Conservation (phyloP, 2,113 vertebrate genomes). For the Bubalus kerabau region DNA sequence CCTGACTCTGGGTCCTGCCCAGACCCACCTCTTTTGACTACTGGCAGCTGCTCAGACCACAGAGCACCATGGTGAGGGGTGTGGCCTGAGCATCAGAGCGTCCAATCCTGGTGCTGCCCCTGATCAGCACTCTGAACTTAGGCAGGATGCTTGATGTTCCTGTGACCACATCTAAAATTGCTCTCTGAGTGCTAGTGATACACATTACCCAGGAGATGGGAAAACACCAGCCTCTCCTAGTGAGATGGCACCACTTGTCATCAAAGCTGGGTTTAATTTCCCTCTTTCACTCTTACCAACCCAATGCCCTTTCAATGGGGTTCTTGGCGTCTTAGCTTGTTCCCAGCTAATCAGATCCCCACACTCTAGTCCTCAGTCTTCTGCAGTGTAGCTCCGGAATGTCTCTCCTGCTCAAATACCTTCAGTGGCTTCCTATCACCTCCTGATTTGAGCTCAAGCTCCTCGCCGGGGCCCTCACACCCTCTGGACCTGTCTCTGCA, state of each 20-base stretch:
- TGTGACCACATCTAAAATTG: too few relatives aligned
- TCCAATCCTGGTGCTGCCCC: neutral
- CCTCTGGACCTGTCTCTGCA: fast-evolving
- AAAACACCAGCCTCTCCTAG: neutral
- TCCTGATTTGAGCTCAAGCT: neutral
- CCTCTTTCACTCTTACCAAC: neutral
- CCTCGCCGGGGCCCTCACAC: fast-evolving
- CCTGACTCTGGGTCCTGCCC: neutral
- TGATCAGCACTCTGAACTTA: neutral
- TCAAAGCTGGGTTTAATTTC: neutral
- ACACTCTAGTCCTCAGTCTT: neutral
- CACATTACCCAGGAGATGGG: neutral
- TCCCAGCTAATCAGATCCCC: too few relatives aligned
- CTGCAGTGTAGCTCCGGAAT: neutral
- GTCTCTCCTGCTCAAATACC: too few relatives aligned
- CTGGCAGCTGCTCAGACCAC: too few relatives aligned
- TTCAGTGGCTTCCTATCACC: neutral
- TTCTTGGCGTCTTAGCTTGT: neutral
- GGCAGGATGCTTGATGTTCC: neutral
- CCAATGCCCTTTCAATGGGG: neutral
- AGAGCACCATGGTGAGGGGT: fast-evolving
- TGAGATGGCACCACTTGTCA: fast-evolving
- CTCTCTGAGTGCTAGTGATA: fast-evolving
- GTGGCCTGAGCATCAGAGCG: neutral
- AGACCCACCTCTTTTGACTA: neutral